phyloP scores from a whole-genome alignment of 2,888 invertebrate genomes.

The Meandrusa payeni region DNA sequence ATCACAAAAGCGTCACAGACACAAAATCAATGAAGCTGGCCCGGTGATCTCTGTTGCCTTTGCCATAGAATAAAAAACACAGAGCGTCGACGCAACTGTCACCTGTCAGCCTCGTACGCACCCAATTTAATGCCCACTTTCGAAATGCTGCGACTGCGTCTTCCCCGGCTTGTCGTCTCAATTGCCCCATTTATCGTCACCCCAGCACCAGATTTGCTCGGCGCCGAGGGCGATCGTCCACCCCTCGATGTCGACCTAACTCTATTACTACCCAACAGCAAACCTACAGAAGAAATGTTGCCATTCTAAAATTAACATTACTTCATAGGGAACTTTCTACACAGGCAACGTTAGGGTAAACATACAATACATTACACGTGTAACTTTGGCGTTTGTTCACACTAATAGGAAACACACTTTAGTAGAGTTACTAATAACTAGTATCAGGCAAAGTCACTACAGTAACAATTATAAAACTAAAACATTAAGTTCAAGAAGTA shows the following conservation, averaged over 20 bases:
- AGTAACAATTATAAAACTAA: not conserved
- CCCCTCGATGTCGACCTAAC: conserved; percentile 77
- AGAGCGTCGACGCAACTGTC: conserved; percentile 77
- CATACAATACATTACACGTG: conserved; percentile 1
- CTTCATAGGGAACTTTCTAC: conserved; percentile 25
- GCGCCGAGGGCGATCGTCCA: conserved; percentile 69
- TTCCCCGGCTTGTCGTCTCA: conserved; percentile 54
- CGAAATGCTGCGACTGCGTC: conserved; percentile 72
- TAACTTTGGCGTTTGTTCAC: not conserved
- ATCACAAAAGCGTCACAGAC: conserved; percentile 41
- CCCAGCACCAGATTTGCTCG: conserved; percentile 55
- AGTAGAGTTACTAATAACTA: conserved; percentile 7
- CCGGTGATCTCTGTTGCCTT: conserved; percentile 17
- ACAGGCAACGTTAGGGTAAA: conserved; percentile 13
- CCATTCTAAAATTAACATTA: conserved; percentile 33
- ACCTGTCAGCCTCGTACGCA: conserved; percentile 55
- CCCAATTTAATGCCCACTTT: conserved; percentile 80
- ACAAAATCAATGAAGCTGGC: conserved; percentile 17
- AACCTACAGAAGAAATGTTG: conserved; percentile 77
- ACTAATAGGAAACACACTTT: conserved; percentile 1
- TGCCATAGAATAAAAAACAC: conserved; percentile 41
- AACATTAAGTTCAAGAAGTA: conserved; percentile 12
- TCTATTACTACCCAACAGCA: conserved; percentile 83
- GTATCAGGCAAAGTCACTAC: conserved; percentile 13
- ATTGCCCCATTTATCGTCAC: conserved; percentile 39